Conservation (phyloP, 1,140 invertebrate genomes). For the Melipona quadrifasciata region DNA sequence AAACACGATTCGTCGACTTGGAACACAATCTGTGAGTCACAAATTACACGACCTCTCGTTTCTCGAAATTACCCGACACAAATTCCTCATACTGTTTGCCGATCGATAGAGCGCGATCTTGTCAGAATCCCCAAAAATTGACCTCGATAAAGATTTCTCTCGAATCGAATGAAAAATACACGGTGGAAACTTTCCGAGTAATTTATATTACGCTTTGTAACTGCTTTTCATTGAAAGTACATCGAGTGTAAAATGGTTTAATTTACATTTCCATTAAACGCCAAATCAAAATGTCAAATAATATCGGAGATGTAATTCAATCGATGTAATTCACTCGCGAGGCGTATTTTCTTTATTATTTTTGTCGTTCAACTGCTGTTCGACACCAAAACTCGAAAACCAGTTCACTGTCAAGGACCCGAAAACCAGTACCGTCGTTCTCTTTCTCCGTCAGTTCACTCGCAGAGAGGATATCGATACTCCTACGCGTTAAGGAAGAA, state of each 20-base stretch:
- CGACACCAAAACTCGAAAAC: conserved; percentile 46
- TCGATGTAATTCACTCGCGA: background rate
- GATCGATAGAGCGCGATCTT: background rate
- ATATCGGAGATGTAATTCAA: background rate
- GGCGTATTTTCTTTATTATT: background rate
- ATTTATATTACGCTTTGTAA: background rate
- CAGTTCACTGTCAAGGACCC: conserved; percentile 69
- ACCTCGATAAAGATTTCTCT: background rate
- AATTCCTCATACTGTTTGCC: conserved; percentile 18
- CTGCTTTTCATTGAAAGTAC: background rate
- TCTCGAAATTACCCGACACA: conserved; percentile 36
- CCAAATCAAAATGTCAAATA: background rate
- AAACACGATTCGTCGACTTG: background rate
- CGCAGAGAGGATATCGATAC: conserved; percentile 21
- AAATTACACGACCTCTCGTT: conserved; percentile 2
- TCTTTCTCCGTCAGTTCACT: conserved; percentile 21
- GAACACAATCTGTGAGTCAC: conserved; percentile 17
- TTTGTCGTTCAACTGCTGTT: background rate
- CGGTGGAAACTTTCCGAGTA: background rate
- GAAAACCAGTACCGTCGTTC: conserved; percentile 27
- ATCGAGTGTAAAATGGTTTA: background rate
- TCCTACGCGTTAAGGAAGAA: conserved; percentile 55
- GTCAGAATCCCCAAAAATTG: conserved; percentile 10
- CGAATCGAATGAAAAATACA: background rate
- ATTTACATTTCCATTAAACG: background rate